Conservation (phyloP, 1,140 invertebrate genomes). For the Lepidurus arcticus region DNA sequence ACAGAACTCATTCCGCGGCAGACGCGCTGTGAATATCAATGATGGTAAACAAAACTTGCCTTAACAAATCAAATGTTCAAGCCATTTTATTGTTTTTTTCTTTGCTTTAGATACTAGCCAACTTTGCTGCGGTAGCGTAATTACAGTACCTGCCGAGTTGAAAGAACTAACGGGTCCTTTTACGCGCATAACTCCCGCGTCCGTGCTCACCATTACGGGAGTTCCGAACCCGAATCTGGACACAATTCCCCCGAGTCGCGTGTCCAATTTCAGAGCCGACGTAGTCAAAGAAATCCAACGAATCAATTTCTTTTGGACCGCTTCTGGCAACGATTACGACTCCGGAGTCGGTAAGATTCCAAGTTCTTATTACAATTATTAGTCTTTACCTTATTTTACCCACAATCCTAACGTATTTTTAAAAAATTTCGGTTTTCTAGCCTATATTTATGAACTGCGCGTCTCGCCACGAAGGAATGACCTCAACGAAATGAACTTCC, state of each 20-base stretch:
- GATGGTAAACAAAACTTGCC: constrained; percentile 46
- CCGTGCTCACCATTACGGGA: constrained; percentile 35
- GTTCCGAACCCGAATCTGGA: constrained; percentile 28
- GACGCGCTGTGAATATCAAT: constrained; percentile 35
- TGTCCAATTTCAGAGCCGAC: constrained; percentile 41
- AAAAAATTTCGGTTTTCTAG: constrained; percentile 41
- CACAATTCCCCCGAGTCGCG: constrained; percentile 41
- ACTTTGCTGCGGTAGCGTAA: constrained; percentile 36
- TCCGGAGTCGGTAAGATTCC: constrained; percentile 35
- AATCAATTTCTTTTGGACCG: constrained; percentile 42
- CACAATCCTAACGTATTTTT: constrained; percentile 31
- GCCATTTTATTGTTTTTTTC: neutral
- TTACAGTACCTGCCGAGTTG: neutral
- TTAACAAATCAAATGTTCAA: constrained; percentile 39
- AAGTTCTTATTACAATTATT: neutral
- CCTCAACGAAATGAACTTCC: constrained; percentile 46
- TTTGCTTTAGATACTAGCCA: constrained; percentile 23
- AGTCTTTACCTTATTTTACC: neutral
- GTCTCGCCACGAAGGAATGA: constrained; percentile 41
- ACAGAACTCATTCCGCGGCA: constrained; percentile 45
- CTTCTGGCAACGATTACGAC: constrained; percentile 43
- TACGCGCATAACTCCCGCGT: constrained; percentile 32
- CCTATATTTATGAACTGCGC: constrained; percentile 49
- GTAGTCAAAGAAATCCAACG: constrained; percentile 39
- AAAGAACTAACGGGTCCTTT: constrained; percentile 36